Evolutionary conservation across 2,113 vertebrate genomes (phyloP).

Genomic region (Callithrix jacchus): DNA sequence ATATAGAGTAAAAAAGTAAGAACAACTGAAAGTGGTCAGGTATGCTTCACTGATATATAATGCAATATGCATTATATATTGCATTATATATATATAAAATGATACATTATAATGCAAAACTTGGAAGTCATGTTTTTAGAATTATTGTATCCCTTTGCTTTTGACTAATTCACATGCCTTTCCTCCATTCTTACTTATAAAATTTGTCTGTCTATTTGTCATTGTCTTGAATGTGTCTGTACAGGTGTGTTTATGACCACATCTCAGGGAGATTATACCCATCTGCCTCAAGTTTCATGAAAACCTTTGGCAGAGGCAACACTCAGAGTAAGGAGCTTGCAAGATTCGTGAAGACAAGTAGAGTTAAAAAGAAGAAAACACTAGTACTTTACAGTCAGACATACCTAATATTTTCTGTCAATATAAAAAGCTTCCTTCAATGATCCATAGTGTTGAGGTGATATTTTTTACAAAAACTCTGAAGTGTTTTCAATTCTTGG

Average conservation of each 20-base stretch:
- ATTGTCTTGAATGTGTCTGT: not conserved
- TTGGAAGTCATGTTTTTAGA: not conserved
- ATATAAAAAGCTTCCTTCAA: not conserved
- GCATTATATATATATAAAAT: too few species aligned
- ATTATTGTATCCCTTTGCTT: not conserved
- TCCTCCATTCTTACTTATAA: not conserved
- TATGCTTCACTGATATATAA: too few species aligned
- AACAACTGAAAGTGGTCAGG: fast-evolving
- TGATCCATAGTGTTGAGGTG: not conserved
- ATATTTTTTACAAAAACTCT: not conserved
- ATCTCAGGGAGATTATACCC: not conserved
- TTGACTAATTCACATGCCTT: not conserved
- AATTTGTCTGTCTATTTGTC: not conserved
- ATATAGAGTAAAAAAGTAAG: fast-evolving
- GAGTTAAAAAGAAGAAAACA: not conserved
- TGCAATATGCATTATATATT: too few species aligned
- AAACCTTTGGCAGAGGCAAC: fast-evolving
- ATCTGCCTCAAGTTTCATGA: not conserved
- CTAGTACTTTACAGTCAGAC: not conserved
- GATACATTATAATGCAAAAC: not conserved
- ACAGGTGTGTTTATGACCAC: not conserved
- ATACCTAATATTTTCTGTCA: not conserved
- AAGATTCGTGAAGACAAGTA: not conserved
- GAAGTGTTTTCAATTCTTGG: not conserved
- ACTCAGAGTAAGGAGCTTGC: not conserved